Conservation (phyloP, 2,888 invertebrate species). For the Branchinecta sandiegonensis region DNA sequence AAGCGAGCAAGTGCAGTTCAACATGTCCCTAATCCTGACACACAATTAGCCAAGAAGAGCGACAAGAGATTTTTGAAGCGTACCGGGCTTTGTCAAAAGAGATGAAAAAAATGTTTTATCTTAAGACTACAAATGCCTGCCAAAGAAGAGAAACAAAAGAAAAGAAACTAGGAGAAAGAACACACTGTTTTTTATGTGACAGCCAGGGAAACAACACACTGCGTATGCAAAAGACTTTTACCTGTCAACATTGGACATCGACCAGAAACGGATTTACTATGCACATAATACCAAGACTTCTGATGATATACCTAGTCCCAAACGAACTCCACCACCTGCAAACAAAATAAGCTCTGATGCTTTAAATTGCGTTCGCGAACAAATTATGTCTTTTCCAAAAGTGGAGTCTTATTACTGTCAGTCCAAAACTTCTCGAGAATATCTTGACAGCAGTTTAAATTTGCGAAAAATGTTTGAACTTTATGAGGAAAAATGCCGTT, state of each 20-base stretch:
- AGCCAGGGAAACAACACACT: slow-evolving; percentile 1
- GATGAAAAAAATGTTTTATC: slow-evolving; percentile 5
- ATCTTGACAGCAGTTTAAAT: background rate
- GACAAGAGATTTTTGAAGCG: too few relatives aligned
- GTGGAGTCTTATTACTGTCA: background rate
- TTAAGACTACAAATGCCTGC: background rate
- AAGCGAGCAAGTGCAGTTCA: background rate
- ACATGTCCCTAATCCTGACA: background rate
- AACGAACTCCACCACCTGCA: background rate
- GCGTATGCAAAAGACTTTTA: slow-evolving; percentile 8
- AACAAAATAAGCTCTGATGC: background rate
- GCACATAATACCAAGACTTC: background rate
- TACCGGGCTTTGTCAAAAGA: background rate
- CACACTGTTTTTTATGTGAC: background rate
- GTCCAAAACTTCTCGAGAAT: slow-evolving; percentile 8
- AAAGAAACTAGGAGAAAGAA: background rate
- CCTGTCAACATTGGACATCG: slow-evolving; percentile 14
- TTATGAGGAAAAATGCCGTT: slow-evolving; percentile 12
- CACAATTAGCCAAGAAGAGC: background rate
- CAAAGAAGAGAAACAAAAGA: background rate
- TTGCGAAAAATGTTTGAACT: background rate
- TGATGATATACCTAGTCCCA: slow-evolving; percentile 4
- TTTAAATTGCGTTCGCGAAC: slow-evolving; percentile 2
- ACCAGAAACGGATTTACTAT: slow-evolving; percentile 9
- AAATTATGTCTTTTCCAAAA: background rate